Evolutionary conservation across 2,797 vertebrate species (phyloP).

Genomic region (Centroberyx gerrardi): DNA sequence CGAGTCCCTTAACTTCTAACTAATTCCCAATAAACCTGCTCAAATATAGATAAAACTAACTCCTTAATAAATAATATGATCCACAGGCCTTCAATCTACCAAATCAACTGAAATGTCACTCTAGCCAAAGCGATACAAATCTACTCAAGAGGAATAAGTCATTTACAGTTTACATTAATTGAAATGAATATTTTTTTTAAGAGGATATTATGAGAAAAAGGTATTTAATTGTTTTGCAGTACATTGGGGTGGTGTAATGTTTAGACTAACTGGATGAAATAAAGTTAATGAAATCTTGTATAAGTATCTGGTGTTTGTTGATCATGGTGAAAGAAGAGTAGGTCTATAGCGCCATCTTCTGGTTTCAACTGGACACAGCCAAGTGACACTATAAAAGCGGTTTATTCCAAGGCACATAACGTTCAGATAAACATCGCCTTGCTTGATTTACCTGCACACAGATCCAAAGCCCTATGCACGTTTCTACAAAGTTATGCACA

Average conservation of each 20-base stretch:
- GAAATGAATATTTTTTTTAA: constrained; percentile 60
- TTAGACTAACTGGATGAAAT: constrained; percentile 85
- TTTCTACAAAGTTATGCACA: constrained; percentile 42
- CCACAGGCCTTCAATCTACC: constrained; percentile 50
- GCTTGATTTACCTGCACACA: constrained; percentile 39
- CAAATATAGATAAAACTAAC: constrained; percentile 17
- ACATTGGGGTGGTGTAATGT: constrained; percentile 82
- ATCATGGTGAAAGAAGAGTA: not conserved
- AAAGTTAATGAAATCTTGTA: constrained; percentile 65
- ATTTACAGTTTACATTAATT: constrained; percentile 62
- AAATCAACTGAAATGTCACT: constrained; percentile 62
- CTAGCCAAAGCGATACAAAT: constrained; percentile 72
- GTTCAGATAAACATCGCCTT: constrained; percentile 46
- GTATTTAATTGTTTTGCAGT: constrained; percentile 76
- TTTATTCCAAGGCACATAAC: constrained; percentile 80
- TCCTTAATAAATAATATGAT: constrained; percentile 26
- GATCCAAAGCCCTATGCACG: constrained; percentile 34
- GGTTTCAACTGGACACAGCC: constrained; percentile 25
- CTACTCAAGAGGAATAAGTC: constrained; percentile 50
- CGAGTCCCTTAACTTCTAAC: constrained; percentile 11
- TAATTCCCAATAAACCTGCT: constrained; percentile 15
- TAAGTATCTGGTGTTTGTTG: not conserved
- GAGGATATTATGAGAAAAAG: constrained; percentile 42
- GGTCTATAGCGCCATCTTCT: constrained; percentile 51
- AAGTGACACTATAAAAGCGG: constrained; percentile 45